phyloP scores from a whole-genome alignment of 2,888 invertebrate species.

The Andrena flavipes region DNA sequence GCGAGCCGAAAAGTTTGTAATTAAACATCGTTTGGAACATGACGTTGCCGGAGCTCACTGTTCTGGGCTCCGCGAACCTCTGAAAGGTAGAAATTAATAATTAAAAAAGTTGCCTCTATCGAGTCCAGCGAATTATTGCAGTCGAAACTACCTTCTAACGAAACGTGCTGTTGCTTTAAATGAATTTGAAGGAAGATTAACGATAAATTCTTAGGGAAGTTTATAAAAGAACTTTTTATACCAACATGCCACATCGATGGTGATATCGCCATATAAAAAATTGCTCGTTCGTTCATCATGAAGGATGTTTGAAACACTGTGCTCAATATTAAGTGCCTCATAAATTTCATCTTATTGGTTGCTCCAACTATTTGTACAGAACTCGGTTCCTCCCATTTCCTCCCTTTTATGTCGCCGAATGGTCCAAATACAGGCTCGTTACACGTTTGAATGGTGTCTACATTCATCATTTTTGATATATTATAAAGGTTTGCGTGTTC shows the following conservation, averaged over 20 bases:
- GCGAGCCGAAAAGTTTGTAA: slow-evolving; percentile 86
- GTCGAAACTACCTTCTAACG: too few species aligned
- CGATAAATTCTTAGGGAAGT: neutral
- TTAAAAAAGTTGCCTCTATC: neutral
- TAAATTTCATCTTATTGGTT: slow-evolving; percentile 86
- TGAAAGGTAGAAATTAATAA: slow-evolving; percentile 43
- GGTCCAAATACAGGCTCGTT: slow-evolving; percentile 79
- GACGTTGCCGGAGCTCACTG: slow-evolving; percentile 76
- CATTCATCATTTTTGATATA: slow-evolving; percentile 86
- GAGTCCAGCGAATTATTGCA: neutral
- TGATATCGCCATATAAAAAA: slow-evolving; percentile 88
- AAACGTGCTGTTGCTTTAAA: too few species aligned
- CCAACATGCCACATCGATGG: slow-evolving; percentile 88
- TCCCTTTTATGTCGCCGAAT: slow-evolving; percentile 86
- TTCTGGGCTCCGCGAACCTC: neutral
- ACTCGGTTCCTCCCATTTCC: slow-evolving; percentile 85
- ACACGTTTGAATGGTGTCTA: slow-evolving; percentile 87
- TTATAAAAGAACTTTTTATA: slow-evolving; percentile 32
- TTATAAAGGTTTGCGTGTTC: slow-evolving; percentile 87
- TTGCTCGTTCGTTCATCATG: slow-evolving; percentile 87
- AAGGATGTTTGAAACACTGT: slow-evolving; percentile 87
- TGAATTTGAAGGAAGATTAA: neutral
- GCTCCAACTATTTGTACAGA: slow-evolving; percentile 87
- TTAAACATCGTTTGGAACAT: slow-evolving; percentile 90
- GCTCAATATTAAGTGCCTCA: slow-evolving; percentile 88